Percentiles rank a stretch among this genome's conserved stretches.
These are phyloP conservation scores for Pheosia tremula DNA, from an alignment of 2,888 invertebrate genomes.

Conservation along the genomic window DNA sequence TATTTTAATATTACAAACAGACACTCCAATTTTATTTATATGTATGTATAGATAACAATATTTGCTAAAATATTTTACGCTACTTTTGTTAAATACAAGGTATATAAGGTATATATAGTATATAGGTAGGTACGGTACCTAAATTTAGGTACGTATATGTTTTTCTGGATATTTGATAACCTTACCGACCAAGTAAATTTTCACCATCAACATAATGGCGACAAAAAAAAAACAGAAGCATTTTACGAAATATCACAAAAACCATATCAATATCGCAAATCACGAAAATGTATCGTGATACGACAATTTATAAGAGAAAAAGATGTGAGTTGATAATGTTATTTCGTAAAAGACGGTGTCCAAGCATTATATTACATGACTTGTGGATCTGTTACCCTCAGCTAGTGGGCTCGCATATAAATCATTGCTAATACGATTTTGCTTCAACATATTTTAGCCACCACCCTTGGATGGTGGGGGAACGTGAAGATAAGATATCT, in stretches of 20 bases:
- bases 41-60: too few species aligned
- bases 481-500: not conserved
- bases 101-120: too few species aligned
- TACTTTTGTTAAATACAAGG: too few species aligned
- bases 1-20: too few species aligned
- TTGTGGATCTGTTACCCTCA: conserved; percentile 63
- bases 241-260: conserved; percentile 9
- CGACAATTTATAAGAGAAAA: conserved; percentile 13
- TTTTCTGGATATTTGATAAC: too few species aligned
- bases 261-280: conserved; percentile 16
- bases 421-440: conserved; percentile 79
- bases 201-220: too few species aligned
- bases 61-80: too few species aligned
- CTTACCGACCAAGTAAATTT: too few species aligned
- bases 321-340: conserved; percentile 9
- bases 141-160: too few species aligned
- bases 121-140: too few species aligned
- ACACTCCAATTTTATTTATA: too few species aligned
- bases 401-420: conserved; percentile 67
- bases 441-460: conserved; percentile 69
- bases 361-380: conserved; percentile 78
- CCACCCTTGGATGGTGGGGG: conserved; percentile 24
- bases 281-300: conserved; percentile 18
- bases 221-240: not conserved
- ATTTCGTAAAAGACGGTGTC: conserved; percentile 52